Conservation (phyloP, 2,797 vertebrate genomes). For the Hypotaenidia philippensis region DNA sequence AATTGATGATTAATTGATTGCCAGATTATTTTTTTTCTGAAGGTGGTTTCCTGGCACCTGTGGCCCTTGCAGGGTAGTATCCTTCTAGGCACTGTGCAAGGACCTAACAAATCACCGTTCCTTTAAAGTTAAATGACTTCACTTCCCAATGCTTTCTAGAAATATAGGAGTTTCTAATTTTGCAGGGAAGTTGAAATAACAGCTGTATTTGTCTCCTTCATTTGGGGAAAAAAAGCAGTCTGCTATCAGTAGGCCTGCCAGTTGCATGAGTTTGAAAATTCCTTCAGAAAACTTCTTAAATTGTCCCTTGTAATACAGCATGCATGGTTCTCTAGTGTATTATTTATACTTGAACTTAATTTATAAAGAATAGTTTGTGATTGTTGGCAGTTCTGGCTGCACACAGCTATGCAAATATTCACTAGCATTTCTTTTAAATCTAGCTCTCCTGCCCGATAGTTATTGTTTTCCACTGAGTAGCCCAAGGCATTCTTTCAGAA, state of each 20-base stretch:
- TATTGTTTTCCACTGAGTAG: not conserved
- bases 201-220: not conserved
- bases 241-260: not conserved
- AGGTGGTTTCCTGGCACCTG: rapidly evolving
- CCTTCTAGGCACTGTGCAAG: not conserved
- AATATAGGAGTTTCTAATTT: not conserved
- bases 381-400: not conserved
- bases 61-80: not conserved
- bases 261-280: not conserved
- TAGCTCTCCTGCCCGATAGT: not conserved
- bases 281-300: not conserved
- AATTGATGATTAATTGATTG: not conserved
- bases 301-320: not conserved
- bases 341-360: not conserved
- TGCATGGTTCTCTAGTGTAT: not conserved
- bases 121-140: not conserved
- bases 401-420: not conserved
- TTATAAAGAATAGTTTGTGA: not conserved
- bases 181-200: not conserved
- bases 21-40: not conserved
- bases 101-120: not conserved
- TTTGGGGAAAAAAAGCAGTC: not conserved
- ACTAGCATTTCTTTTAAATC: not conserved
- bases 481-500: not conserved
- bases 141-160: not conserved